A percentile compares a stretch with the other conserved stretches of the same genome.
Evolutionary conservation across 2,888 invertebrate genomes (phyloP).

Genomic region (Amphipyra tragopoginis): DNA sequence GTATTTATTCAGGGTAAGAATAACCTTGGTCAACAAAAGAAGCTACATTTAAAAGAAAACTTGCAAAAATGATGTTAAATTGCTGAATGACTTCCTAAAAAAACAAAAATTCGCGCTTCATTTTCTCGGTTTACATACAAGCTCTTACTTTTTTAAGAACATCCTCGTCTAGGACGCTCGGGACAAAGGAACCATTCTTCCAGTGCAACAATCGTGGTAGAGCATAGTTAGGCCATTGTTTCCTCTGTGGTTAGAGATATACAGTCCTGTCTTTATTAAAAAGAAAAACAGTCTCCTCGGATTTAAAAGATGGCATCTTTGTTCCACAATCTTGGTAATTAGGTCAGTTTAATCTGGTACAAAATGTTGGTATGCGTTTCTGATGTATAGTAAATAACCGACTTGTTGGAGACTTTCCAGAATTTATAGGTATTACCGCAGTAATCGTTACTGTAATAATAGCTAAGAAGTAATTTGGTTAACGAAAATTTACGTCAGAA

Average conservation of each 20-base stretch:
- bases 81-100: conserved; percentile 28
- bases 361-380: conserved; percentile 40
- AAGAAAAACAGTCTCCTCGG: conserved; percentile 41
- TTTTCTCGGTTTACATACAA: conserved; percentile 55
- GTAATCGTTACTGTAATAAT: conserved; percentile 23
- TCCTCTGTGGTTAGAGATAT: conserved; percentile 63
- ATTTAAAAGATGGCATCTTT: conserved; percentile 35
- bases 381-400: conserved; percentile 37
- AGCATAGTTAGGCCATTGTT: conserved; percentile 82
- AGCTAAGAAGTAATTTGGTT: conserved; percentile 11
- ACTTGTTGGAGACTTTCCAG: conserved; percentile 48
- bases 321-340: conserved; percentile 44
- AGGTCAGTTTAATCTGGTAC: conserved; percentile 53
- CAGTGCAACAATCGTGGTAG: conserved; percentile 74
- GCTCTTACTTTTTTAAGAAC: conserved; percentile 65
- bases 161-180: conserved; percentile 68
- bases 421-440: conserved; percentile 19
- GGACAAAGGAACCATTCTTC: conserved; percentile 80
- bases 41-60: background rate
- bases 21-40: background rate
- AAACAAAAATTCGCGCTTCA: conserved; percentile 49
- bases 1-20: too few species aligned
- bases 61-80: conserved; percentile 13
- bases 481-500: conserved; percentile 8
- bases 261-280: conserved; percentile 68